Conservation (phyloP, 2,888 invertebrate species). For the Diabrotica balteata region DNA sequence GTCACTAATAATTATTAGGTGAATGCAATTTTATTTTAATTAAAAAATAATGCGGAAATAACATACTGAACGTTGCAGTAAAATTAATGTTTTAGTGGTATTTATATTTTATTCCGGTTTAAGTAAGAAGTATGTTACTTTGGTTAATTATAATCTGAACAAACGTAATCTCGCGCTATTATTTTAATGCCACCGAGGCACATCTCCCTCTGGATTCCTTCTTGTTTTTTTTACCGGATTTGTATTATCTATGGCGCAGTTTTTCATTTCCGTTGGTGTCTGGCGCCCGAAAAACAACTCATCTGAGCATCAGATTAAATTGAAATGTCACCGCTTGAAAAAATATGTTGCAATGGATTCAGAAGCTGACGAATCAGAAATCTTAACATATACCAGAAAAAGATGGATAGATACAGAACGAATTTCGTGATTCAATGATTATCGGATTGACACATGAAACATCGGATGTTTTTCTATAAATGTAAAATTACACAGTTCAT, state of each 20-base stretch:
- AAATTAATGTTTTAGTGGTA: no score
- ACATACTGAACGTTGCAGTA: no score
- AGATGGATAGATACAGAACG: not conserved
- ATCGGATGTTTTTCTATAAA: not conserved
- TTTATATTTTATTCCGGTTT: no score
- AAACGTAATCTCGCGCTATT: no score
- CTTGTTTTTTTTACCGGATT: slow-evolving; percentile 1
- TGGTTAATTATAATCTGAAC: no score
- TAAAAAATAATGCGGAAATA: no score
- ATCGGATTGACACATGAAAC: not conserved
- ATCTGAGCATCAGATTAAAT: not conserved
- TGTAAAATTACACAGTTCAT: no score
- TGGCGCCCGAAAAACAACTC: slow-evolving; percentile 6
- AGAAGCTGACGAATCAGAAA: slow-evolving; percentile 3
- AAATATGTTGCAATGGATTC: slow-evolving; percentile 1
- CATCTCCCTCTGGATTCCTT: not conserved
- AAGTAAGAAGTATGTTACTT: no score
- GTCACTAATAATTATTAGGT: no score
- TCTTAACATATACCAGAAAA: not conserved
- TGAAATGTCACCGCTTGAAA: slow-evolving; percentile 6
- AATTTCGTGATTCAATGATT: not conserved
- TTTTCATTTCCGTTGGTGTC: slow-evolving; percentile 3
- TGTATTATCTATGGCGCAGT: slow-evolving; percentile 1
- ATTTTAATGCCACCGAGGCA: not conserved
- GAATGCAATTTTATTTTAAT: no score